These are phyloP conservation scores for Scelioninae gen. 2 DNA, from an alignment of 2,888 invertebrate genomes.

Conservation along the genomic window DNA sequence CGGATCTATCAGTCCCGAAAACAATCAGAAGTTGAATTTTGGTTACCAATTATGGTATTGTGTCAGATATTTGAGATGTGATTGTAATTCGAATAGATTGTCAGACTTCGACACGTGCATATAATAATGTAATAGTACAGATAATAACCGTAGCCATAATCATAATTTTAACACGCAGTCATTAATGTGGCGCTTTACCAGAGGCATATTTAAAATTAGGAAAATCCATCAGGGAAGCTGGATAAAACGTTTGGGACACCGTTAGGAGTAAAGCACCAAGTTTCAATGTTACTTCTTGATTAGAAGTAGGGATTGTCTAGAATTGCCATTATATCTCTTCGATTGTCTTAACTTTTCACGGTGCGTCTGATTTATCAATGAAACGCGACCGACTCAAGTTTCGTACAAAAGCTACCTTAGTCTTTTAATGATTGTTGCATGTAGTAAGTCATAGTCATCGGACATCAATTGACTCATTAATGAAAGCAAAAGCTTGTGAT, in stretches of 20 bases:
- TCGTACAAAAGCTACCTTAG: slow-evolving; percentile 71
- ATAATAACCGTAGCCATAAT: too few relatives aligned
- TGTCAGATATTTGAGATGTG: slow-evolving; percentile 10
- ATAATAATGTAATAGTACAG: slow-evolving; percentile 1
- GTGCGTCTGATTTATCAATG: slow-evolving; percentile 15
- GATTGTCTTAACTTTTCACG: slow-evolving; percentile 50
- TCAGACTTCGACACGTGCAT: slow-evolving; percentile 35
- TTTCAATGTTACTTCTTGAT: slow-evolving; percentile 18
- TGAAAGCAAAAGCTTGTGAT: slow-evolving; percentile 21
- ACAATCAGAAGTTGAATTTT: slow-evolving; percentile 24
- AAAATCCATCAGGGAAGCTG: slow-evolving; percentile 14
- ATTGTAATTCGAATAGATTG: slow-evolving; percentile 45
- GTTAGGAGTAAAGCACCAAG: slow-evolving; percentile 38
- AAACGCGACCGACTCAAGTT: slow-evolving; percentile 26
- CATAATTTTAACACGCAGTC: slow-evolving; percentile 19
- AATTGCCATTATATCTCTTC: slow-evolving; percentile 44
- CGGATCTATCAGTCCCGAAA: too few relatives aligned
- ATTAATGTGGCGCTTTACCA: slow-evolving; percentile 27
- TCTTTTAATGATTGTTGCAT: slow-evolving; percentile 70
- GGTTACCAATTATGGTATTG: slow-evolving; percentile 14
- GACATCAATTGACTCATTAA: slow-evolving; percentile 68
- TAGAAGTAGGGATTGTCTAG: slow-evolving; percentile 55
- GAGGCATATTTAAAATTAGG: slow-evolving; percentile 10
- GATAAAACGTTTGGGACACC: slow-evolving; percentile 31
- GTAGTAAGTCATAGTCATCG: slow-evolving; percentile 61